phyloP scores from a whole-genome alignment of 2,888 invertebrate species.

The Heliconius sara region DNA sequence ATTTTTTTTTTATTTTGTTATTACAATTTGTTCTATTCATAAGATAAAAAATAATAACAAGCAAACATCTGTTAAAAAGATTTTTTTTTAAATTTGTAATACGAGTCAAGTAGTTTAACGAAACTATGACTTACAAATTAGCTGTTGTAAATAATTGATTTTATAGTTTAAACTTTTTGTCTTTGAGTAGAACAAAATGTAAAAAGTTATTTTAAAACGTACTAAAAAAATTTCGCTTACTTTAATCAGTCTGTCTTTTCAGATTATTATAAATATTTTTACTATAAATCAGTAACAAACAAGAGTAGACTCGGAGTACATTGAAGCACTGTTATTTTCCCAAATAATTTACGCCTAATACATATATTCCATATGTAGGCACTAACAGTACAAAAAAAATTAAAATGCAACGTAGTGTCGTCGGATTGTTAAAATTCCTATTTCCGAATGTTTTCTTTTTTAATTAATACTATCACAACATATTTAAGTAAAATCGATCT shows the following conservation, averaged over 20 bases:
- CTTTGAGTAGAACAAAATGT: constrained; percentile 14
- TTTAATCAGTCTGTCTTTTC: constrained; percentile 37
- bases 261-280: constrained; percentile 16
- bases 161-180: neutral
- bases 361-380: too few species aligned
- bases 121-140: neutral
- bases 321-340: neutral
- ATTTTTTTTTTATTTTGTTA: neutral
- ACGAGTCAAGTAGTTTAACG: neutral
- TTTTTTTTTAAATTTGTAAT: too few species aligned
- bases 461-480: neutral
- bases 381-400: neutral
- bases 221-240: constrained; percentile 34
- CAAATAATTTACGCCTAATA: neutral
- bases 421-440: neutral
- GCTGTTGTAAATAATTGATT: neutral
- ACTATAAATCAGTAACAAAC: neutral
- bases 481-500: neutral
- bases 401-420: neutral
- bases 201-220: constrained; percentile 8
- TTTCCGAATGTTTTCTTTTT: neutral
- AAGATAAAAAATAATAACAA: neutral
- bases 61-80: too few species aligned
- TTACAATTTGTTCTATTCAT: constrained; percentile 13
- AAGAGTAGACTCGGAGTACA: neutral